A percentile compares a stretch with the other conserved stretches of the same genome.
Evolutionary conservation across 2,797 vertebrate genomes (phyloP).

Genomic region (Crocidura indochinensis): DNA sequence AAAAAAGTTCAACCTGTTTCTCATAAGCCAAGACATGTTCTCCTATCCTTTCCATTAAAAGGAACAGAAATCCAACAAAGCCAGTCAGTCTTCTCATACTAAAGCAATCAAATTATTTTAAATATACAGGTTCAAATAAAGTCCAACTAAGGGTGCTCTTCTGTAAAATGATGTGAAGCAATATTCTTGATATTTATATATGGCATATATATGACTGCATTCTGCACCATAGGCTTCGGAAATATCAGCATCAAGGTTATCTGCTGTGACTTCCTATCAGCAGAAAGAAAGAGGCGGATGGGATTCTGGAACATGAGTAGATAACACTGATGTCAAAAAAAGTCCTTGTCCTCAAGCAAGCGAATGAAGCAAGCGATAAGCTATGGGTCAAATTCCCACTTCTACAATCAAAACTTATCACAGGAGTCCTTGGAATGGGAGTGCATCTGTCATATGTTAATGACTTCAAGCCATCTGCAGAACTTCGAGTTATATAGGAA

Average conservation of each 20-base stretch:
- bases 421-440: conserved; percentile 79
- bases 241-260: conserved; percentile 79
- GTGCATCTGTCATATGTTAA: conserved; percentile 83
- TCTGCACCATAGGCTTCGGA: conserved; percentile 35
- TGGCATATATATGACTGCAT: conserved; percentile 2
- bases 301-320: conserved; percentile 77
- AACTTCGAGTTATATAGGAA: conserved; percentile 82
- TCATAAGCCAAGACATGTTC: conserved; percentile 16
- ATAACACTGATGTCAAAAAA: conserved; percentile 74
- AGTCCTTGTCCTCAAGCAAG: conserved; percentile 68
- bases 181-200: not conserved
- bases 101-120: conserved; percentile 41
- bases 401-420: conserved; percentile 86
- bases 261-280: conserved; percentile 67
- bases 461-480: conserved; percentile 76
- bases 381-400: conserved; percentile 84
- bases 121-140: not conserved
- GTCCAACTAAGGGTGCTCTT: not conserved
- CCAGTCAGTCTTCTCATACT: conserved; percentile 8
- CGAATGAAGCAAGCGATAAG: conserved; percentile 84
- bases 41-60: conserved; percentile 7
- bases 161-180: not conserved
- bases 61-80: conserved; percentile 52
- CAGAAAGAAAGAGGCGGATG: conserved; percentile 52
- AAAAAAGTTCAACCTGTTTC: not conserved